Percentiles rank a stretch among this genome's conserved stretches.
Conservation (phyloP, 2,797 vertebrate genomes). For the Syndactyla subalaris region DNA sequence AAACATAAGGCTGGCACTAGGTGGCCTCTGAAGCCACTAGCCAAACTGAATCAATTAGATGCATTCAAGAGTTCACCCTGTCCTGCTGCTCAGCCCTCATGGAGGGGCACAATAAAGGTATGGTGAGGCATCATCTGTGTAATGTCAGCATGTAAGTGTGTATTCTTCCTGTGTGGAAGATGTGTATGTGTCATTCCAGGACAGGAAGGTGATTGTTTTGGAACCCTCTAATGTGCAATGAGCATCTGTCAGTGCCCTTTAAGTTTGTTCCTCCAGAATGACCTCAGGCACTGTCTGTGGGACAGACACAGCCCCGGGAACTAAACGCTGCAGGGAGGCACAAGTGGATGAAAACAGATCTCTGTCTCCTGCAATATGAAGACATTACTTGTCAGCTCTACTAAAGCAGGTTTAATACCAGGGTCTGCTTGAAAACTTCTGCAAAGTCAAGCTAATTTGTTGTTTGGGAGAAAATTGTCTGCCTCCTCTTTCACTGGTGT, state of each 20-base stretch:
- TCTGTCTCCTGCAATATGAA: not conserved
- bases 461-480: not conserved
- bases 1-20: not conserved
- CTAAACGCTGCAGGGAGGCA: rapidly evolving
- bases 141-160: not conserved
- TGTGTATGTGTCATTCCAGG: not conserved
- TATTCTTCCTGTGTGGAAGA: not conserved
- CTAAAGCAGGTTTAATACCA: not conserved
- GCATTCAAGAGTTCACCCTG: not conserved
- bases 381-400: not conserved
- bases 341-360: not conserved
- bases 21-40: not conserved
- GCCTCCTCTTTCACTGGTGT: not conserved
- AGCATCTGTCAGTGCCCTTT: not conserved
- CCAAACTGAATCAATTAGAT: not conserved
- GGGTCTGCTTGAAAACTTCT: not conserved
- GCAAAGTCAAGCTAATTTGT: not conserved
- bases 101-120: not conserved
- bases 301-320: not conserved
- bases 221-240: not conserved
- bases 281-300: not conserved
- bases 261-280: not conserved
- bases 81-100: not conserved
- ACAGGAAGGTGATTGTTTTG: not conserved
- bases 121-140: not conserved